Conservation (phyloP, 2,113 vertebrate genomes). For the Chionomys nivalis region DNA sequence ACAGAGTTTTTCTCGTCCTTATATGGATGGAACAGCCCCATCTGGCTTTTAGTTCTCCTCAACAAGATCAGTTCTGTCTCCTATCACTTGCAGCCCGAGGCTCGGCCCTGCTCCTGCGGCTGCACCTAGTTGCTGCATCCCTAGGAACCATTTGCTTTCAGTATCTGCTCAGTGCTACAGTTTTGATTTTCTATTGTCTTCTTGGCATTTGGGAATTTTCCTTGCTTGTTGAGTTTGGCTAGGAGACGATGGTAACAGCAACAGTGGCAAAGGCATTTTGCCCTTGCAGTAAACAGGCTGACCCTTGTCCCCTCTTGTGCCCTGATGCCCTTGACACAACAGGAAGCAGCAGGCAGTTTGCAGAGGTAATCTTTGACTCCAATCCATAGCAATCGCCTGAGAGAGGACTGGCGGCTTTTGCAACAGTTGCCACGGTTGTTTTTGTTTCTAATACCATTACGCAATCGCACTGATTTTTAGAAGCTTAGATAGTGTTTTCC, state of each 20-base stretch:
- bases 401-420: neutral
- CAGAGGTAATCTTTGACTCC: neutral
- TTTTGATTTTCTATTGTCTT: conserved; percentile 53
- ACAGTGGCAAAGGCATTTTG: neutral
- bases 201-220: neutral
- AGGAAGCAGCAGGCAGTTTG: neutral
- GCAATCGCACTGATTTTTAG: conserved; percentile 42
- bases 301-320: neutral
- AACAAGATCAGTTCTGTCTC: conserved; percentile 24
- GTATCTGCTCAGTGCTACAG: neutral
- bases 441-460: conserved; percentile 46
- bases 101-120: neutral
- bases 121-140: neutral
- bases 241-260: neutral
- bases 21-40: neutral
- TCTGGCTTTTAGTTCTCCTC: conserved; percentile 44
- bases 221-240: conserved; percentile 39
- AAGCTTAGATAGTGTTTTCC: conserved; percentile 37
- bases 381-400: neutral
- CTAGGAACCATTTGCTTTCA: neutral
- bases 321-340: neutral
- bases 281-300: neutral
- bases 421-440: neutral
- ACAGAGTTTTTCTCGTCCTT: conserved; percentile 51
- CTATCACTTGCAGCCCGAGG: neutral